Evolutionary conservation across 2,888 invertebrate species (phyloP).

Genomic region (Boloria euphrosyne): DNA sequence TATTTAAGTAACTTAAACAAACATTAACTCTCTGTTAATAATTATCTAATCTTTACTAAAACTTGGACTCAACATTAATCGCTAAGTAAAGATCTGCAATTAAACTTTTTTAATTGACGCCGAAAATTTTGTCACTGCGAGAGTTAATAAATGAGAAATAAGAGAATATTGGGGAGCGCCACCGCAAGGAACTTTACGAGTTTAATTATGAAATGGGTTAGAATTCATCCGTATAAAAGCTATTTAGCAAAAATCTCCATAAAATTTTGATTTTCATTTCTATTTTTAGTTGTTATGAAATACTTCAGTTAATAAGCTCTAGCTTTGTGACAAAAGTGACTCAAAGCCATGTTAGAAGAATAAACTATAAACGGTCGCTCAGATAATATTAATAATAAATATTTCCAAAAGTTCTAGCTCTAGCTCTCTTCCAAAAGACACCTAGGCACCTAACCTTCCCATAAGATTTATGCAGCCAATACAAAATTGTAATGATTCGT

Average conservation of each 20-base stretch:
- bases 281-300: neutral
- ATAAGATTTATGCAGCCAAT: no score
- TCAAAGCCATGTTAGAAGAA: no score
- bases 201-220: constrained; percentile 27
- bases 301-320: neutral
- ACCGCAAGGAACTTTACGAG: constrained; percentile 11
- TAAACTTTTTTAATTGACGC: constrained; percentile 34
- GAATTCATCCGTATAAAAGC: neutral
- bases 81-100: constrained; percentile 22
- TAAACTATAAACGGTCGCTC: no score
- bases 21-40: neutral
- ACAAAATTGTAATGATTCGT: no score
- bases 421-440: no score
- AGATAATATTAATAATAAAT: no score
- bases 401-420: no score
- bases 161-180: constrained; percentile 7
- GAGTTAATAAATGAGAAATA: constrained; percentile 26
- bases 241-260: neutral
- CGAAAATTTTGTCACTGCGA: constrained; percentile 24
- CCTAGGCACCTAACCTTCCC: no score
- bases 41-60: neutral
- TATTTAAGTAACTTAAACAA: neutral
- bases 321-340: no score
- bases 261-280: neutral
- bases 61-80: neutral